These are phyloP conservation scores for Mirza zaza DNA, from an alignment of 2,113 vertebrate species.

Conservation along the genomic window DNA sequence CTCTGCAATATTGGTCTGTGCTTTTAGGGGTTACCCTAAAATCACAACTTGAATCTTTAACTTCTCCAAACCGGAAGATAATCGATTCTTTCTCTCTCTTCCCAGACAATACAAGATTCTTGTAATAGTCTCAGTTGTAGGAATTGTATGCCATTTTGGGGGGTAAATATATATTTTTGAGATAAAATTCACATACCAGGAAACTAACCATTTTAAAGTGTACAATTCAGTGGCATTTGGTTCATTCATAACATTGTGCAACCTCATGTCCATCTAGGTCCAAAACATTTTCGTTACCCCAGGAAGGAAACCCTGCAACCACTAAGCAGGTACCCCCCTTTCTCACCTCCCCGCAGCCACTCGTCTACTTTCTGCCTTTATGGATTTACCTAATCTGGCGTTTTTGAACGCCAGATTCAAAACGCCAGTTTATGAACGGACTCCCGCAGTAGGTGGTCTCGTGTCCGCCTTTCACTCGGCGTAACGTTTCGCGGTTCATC, in stretches of 20 bases:
- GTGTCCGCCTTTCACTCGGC: neutral
- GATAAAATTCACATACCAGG: neutral
- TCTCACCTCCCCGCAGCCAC: neutral
- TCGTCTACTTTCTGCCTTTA: neutral
- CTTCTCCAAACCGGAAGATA: neutral
- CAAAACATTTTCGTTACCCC: neutral
- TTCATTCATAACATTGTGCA: neutral
- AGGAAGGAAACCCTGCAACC: neutral
- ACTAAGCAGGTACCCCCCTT: neutral
- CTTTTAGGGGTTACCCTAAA: neutral
- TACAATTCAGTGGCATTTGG: neutral
- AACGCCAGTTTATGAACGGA: fast-evolving
- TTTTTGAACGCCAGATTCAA: no score
- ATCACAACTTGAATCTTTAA: neutral
- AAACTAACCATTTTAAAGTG: neutral
- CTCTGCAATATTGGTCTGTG: neutral
- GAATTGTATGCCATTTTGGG: neutral
- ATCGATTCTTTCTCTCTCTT: neutral
- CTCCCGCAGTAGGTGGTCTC: neutral
- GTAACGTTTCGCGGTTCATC: neutral
- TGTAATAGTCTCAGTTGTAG: no score
- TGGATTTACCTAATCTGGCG: neutral
- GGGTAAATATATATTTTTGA: neutral
- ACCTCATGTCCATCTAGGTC: neutral
- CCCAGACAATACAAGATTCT: neutral